Evolutionary conservation across 1,140 invertebrate genomes (phyloP), one percentile per base, ranked within the genome.

Genomic region (honey bee (Apis mellifera)): DNA sequence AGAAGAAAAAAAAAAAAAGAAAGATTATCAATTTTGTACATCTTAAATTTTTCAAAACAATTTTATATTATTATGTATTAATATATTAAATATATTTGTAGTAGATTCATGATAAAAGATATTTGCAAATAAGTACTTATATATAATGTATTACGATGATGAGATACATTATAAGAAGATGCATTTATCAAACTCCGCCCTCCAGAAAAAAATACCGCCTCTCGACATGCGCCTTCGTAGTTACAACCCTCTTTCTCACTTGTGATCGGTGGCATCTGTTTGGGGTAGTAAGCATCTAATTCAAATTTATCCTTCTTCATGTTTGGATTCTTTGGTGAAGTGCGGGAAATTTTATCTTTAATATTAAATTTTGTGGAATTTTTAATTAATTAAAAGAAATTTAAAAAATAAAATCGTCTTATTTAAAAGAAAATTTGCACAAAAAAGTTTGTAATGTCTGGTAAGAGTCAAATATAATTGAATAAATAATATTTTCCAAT

Each of bases 181-280:
- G 65, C 66, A 77, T 42, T 42, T 42, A 42, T 79, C 42, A 88
- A 89, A 90, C 91, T 91, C 91, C 91, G 90, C 91, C 91, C 86
- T 83, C 48, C 70, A 75, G 48, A 85, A 73, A 76, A 90, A 75
- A 87, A 89, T 78, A 32, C 88, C 88, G 85, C 89, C 90, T 85
- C 74, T 66, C 77, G 85, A 82, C 90, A 90, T 92, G 91, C 91
- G 91, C 91, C 71, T 42, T 80, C 70, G 72, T 64, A 52, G 42
- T 48, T 17, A 32, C 57, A 74, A 54, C 70, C 70, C 71, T 62
- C n/a, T 71, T 83, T 88, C 75, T 84, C 83, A 83, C 82, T 78
- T 80, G 66, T 78, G 86, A 89, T 86, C 83, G 64, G 60, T n/a
- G 42, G 60, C 75, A 57, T 81, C 70, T 78, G 79, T 52, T 74